Evolutionary conservation across 2,888 invertebrate species (phyloP).

Genomic region (Chromoteleia sp.): DNA sequence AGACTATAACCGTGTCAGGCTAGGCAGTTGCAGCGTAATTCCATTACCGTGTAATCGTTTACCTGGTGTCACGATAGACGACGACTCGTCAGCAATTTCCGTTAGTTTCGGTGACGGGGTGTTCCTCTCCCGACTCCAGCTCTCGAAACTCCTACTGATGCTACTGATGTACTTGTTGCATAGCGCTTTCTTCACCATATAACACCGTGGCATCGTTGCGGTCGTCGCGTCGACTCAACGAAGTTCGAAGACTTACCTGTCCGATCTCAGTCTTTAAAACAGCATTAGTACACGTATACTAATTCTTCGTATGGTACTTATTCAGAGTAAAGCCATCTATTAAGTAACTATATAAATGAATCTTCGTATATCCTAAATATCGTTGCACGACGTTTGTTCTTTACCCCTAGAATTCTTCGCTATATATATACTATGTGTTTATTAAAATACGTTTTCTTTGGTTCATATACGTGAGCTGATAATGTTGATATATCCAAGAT

Average conservation of each 20-base stretch:
- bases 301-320: constrained; percentile 56
- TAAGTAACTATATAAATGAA: constrained; percentile 44
- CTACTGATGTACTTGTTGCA: constrained; percentile 85
- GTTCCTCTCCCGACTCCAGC: constrained; percentile 80
- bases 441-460: constrained; percentile 69
- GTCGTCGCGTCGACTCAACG: constrained; percentile 16
- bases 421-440: constrained; percentile 61
- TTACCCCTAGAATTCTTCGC: constrained; percentile 52
- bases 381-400: constrained; percentile 75
- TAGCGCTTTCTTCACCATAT: constrained; percentile 90
- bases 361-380: constrained; percentile 73
- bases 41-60: constrained; percentile 18
- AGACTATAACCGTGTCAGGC: background rate
- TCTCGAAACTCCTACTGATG: constrained; percentile 82
- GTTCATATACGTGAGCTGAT: constrained; percentile 65
- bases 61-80: constrained; percentile 78
- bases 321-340: constrained; percentile 60
- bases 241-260: constrained; percentile 26
- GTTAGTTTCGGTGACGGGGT: constrained; percentile 78
- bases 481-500: constrained; percentile 63
- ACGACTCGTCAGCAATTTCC: constrained; percentile 73
- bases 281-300: constrained; percentile 52
- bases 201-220: constrained; percentile 89
- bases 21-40: constrained; percentile 6
- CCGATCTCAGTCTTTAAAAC: constrained; percentile 58